Percentiles rank a stretch among this genome's conserved stretches.
phyloP scores from a whole-genome alignment of 2,797 vertebrate genomes.

The Ctenopoma multispine region DNA sequence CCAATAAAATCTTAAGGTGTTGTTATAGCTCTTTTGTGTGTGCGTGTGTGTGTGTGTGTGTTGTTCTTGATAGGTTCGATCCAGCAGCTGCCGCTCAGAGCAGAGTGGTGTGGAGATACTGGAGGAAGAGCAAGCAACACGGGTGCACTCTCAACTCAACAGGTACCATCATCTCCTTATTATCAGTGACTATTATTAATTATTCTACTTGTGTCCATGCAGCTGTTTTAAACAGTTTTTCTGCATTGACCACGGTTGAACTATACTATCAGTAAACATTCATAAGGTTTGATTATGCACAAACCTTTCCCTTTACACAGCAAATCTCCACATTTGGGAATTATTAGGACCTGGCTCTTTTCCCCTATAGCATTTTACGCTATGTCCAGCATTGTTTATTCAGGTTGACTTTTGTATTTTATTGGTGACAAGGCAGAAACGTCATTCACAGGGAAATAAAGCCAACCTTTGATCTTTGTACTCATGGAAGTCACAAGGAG shows the following conservation, averaged over 20 bases:
- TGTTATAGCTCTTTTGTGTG: background rate
- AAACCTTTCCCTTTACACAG: background rate
- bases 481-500: slow-evolving; percentile 12
- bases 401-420: slow-evolving; percentile 20
- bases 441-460: slow-evolving; percentile 23
- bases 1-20: background rate
- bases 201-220: background rate
- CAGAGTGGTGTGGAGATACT: slow-evolving; percentile 21
- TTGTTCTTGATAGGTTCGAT: slow-evolving; percentile 46
- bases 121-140: slow-evolving; percentile 30
- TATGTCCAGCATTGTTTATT: slow-evolving; percentile 15
- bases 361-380: slow-evolving; percentile 4
- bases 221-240: background rate
- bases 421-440: slow-evolving; percentile 10
- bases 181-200: background rate
- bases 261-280: background rate
- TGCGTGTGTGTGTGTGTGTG: slow-evolving; percentile 4
- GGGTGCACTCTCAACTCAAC: slow-evolving; percentile 32
- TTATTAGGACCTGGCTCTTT: slow-evolving; percentile 27
- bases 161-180: slow-evolving; percentile 53
- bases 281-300: background rate
- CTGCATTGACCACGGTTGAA: background rate
- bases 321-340: background rate
- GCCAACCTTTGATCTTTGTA: slow-evolving; percentile 14
- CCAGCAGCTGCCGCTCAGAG: slow-evolving; percentile 50